Percentiles rank a stretch among this genome's conserved stretches.
Evolutionary conservation across 2,113 vertebrate species (phyloP).

Genomic region (Genyomyrus donnyi): DNA sequence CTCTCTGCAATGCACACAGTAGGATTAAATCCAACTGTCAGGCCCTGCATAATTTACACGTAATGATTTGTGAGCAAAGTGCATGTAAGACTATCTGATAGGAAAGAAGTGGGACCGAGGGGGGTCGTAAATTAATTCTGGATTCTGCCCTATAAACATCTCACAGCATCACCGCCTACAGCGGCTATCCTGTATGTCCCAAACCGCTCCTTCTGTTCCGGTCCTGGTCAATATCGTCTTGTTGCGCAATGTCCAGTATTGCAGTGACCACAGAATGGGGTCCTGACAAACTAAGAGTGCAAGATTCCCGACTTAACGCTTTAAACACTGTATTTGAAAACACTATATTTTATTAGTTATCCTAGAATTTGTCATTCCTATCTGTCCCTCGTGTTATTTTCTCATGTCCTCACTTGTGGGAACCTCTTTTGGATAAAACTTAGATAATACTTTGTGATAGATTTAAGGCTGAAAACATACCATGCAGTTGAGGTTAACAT

Average conservation of each 20-base stretch:
- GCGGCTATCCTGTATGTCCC: neutral
- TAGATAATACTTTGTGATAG: neutral
- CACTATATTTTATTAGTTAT: neutral
- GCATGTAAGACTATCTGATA: conserved; percentile 6
- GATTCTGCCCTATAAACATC: neutral
- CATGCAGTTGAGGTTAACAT: neutral
- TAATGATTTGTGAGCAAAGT: conserved; percentile 5
- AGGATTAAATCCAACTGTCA: conserved; percentile 8
- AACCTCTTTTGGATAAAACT: neutral
- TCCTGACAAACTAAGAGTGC: neutral
- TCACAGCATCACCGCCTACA: neutral
- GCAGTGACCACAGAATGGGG: neutral
- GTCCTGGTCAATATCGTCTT: neutral
- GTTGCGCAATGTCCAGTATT: neutral
- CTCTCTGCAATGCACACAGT: neutral
- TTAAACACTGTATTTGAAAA: neutral
- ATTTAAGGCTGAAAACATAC: neutral
- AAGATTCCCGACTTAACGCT: neutral
- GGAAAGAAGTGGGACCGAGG: neutral
- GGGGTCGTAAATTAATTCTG: neutral
- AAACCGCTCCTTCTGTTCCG: neutral
- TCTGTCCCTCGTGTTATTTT: neutral
- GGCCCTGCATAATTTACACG: neutral
- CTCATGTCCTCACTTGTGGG: neutral
- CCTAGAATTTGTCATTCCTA: neutral